Conservation (phyloP, 2,797 vertebrate species). For the Platalea minor region DNA sequence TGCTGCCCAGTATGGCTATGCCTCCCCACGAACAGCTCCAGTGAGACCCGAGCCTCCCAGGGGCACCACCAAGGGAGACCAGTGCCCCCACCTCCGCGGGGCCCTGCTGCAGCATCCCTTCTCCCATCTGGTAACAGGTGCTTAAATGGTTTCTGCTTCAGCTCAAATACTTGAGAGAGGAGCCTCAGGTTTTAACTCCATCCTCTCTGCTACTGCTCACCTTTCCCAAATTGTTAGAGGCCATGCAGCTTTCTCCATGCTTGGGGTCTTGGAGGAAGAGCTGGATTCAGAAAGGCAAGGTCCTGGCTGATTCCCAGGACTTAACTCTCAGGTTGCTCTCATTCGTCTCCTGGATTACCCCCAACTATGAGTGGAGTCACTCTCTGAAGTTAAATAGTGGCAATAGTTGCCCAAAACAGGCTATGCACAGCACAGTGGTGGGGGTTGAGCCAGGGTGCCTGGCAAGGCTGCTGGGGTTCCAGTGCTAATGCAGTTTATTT, state of each 20-base stretch:
- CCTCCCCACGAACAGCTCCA: not conserved
- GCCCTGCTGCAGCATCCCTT: not conserved
- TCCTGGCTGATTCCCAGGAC: not conserved
- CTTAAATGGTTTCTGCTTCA: not conserved
- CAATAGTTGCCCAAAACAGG: not conserved
- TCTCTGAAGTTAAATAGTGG: not conserved
- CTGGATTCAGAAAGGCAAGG: not conserved
- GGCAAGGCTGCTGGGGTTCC: not conserved
- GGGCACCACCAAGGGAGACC: not conserved
- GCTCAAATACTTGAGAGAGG: not conserved
- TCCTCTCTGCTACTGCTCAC: not conserved
- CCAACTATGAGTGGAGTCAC: fast-evolving
- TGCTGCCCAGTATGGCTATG: not conserved
- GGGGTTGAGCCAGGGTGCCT: not conserved
- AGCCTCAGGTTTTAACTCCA: not conserved
- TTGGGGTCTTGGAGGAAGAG: not conserved
- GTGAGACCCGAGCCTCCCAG: fast-evolving
- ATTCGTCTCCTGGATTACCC: not conserved
- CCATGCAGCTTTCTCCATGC: not conserved
- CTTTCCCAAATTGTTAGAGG: not conserved
- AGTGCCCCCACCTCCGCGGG: fast-evolving
- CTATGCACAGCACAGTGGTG: not conserved
- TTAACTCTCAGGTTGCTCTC: not conserved
- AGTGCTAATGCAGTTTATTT: not conserved
- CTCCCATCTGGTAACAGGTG: not conserved